Evolutionary conservation across 2,113 vertebrate genomes (phyloP).

Genomic region (Calyptomena viridis): DNA sequence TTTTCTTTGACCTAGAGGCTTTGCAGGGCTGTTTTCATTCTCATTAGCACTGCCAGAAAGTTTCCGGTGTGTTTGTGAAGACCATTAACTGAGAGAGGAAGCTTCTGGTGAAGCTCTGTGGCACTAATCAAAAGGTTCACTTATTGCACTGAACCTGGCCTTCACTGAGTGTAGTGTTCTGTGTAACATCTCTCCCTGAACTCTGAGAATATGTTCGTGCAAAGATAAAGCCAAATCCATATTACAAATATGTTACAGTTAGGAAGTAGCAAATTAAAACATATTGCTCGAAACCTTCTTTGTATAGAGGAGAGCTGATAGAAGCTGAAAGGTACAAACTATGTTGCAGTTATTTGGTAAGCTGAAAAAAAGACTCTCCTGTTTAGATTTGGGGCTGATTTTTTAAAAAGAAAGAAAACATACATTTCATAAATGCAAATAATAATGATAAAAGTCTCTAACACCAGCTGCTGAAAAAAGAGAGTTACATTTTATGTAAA

Average conservation of each 20-base stretch:
- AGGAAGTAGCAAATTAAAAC: neutral
- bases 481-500: neutral
- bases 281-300: neutral
- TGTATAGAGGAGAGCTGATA: neutral
- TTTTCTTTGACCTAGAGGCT: neutral
- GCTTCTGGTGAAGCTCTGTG: neutral
- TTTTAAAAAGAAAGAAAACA: neutral
- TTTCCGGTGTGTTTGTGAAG: neutral
- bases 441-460: neutral
- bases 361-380: neutral
- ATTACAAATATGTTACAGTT: neutral
- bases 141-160: neutral
- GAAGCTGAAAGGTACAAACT: neutral
- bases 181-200: neutral
- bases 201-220: neutral
- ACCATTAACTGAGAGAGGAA: neutral
- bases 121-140: neutral
- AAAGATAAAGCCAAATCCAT: slow-evolving; percentile 14
- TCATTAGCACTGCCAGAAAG: neutral
- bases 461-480: neutral
- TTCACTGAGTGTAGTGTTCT: neutral
- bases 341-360: neutral
- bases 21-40: neutral
- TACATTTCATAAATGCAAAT: neutral
- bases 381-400: neutral